These are phyloP conservation scores for Cardinalis cardinalis DNA, from an alignment of 2,113 vertebrate species.

Conservation along the genomic window DNA sequence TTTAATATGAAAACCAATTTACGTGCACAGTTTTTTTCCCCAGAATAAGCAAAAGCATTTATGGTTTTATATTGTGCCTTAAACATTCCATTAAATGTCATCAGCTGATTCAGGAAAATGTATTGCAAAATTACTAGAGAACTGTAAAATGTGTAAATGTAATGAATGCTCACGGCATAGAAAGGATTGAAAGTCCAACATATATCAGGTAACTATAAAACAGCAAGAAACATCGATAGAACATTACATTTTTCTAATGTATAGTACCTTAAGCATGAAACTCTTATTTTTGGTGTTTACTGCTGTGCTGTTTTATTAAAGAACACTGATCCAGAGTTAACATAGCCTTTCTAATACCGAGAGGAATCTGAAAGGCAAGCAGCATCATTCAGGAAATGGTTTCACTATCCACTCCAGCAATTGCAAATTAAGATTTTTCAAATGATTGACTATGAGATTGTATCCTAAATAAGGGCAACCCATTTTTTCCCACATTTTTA, in stretches of 20 bases:
- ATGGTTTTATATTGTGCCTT: constrained; percentile 76
- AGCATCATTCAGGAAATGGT: constrained; percentile 1
- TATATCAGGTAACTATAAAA: constrained; percentile 76
- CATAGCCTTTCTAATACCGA: background rate
- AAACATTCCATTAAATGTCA: constrained; percentile 83
- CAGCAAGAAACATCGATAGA: constrained; percentile 67
- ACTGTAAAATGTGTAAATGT: constrained; percentile 72
- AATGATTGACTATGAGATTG: background rate
- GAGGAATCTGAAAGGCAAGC: constrained; percentile 25
- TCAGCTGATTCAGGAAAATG: constrained; percentile 80
- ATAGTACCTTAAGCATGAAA: constrained; percentile 58
- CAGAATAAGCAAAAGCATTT: constrained; percentile 75
- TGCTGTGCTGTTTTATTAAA: constrained; percentile 66
- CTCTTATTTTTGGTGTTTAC: constrained; percentile 67
- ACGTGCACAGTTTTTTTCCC: constrained; percentile 32
- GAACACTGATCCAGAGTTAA: constrained; percentile 65
- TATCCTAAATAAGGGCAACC: constrained; percentile 43
- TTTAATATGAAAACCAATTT: constrained; percentile 82
- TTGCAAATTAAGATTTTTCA: constrained; percentile 54
- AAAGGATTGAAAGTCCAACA: constrained; percentile 64
- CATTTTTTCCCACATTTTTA: constrained; percentile 44
- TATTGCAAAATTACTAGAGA: constrained; percentile 77
- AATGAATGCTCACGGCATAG: constrained; percentile 67
- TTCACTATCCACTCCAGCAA: constrained; percentile 52
- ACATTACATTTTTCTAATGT: constrained; percentile 66